Percentiles rank a stretch among this genome's conserved stretches.
phyloP scores from a whole-genome alignment of 2,113 vertebrate genomes.

The Oxyruncus cristatus region DNA sequence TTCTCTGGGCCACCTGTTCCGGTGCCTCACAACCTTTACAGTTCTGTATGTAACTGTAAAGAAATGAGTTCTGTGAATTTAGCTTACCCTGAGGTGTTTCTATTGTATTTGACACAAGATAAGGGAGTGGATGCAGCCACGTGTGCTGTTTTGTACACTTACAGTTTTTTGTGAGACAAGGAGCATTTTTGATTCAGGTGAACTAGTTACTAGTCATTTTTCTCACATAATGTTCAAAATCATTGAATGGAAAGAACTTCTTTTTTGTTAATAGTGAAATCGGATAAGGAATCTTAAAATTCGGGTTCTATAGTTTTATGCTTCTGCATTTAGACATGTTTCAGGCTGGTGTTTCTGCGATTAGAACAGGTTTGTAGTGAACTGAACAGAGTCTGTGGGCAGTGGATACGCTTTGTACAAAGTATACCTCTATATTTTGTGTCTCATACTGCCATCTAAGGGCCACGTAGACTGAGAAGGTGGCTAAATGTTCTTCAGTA shows the following conservation, averaged over 20 bases:
- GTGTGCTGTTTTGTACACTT: fast-evolving
- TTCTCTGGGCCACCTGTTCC: background rate
- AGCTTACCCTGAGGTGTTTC: background rate
- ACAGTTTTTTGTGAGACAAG: background rate
- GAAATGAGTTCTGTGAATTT: background rate
- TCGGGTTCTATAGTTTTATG: fast-evolving
- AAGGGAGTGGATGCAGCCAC: background rate
- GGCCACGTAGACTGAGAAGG: background rate
- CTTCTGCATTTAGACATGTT: background rate
- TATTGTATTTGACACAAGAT: background rate
- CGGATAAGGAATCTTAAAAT: background rate
- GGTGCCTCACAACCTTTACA: background rate
- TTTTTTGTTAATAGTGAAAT: background rate
- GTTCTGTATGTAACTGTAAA: background rate
- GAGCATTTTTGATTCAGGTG: background rate
- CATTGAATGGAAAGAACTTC: background rate
- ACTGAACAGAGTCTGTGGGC: background rate
- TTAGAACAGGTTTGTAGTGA: background rate
- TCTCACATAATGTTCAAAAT: fast-evolving
- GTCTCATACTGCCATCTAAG: conserved; percentile 54
- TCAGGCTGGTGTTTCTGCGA: background rate
- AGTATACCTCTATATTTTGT: background rate
- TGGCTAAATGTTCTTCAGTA: background rate
- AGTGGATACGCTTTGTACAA: background rate
- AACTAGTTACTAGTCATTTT: background rate